Evolutionary conservation across 2,113 vertebrate genomes (phyloP).

Genomic region (Ornithorhynchus anatinus): DNA sequence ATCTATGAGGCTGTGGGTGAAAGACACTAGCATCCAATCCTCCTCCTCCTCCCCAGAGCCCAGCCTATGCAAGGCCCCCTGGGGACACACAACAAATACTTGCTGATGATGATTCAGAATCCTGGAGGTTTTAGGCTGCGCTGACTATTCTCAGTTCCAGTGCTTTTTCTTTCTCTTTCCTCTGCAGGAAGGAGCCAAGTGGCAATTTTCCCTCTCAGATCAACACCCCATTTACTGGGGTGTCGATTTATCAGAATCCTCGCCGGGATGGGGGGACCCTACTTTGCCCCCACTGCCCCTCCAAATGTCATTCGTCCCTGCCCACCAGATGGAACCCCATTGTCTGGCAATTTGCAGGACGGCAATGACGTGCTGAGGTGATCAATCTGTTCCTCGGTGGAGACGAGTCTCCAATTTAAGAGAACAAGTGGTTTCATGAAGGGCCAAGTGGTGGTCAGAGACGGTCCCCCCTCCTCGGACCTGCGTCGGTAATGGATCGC

Average conservation of each 20-base stretch:
- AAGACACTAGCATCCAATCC: too few species aligned
- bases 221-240: not conserved
- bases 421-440: fast-evolving
- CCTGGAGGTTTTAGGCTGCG: not conserved
- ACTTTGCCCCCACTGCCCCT: not conserved
- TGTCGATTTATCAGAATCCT: not conserved
- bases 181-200: not conserved
- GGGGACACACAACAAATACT: too few species aligned
- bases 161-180: not conserved
- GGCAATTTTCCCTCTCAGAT: not conserved
- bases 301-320: not conserved
- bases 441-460: not conserved
- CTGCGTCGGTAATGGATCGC: not conserved
- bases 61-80: too few species aligned
- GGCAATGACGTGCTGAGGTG: fast-evolving
- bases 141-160: not conserved
- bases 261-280: not conserved
- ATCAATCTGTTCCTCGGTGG: fast-evolving
- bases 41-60: too few species aligned
- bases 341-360: not conserved
- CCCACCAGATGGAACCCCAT: not conserved
- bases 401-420: not conserved
- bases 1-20: too few species aligned
- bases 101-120: too few species aligned
- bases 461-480: not conserved